Conservation (phyloP, 2,797 vertebrate genomes). For the Psittacula derbiana region DNA sequence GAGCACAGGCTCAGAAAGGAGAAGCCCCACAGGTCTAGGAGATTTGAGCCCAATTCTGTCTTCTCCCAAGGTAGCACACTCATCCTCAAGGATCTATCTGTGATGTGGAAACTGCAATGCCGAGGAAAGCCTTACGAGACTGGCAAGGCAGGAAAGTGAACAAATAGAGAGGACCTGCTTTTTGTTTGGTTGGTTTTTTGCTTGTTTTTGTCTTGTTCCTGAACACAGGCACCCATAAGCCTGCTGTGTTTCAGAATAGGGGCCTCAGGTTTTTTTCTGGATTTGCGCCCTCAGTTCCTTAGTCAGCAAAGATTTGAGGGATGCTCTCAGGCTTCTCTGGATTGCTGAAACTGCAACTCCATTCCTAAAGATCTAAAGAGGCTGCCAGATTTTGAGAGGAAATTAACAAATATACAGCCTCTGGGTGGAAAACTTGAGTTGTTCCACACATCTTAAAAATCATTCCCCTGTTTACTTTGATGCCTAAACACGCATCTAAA, state of each 20-base stretch:
- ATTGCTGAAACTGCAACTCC: not conserved
- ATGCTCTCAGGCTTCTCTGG: not conserved
- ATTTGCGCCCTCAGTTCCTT: not conserved
- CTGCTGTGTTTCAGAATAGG: not conserved
- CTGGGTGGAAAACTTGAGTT: not conserved
- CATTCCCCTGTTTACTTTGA: not conserved
- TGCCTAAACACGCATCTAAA: not conserved
- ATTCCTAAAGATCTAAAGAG: not conserved
- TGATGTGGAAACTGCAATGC: not conserved
- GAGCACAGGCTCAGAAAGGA: not conserved
- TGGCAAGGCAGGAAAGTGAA: not conserved
- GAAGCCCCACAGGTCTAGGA: not conserved
- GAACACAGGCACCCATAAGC: not conserved
- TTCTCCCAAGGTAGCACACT: not conserved
- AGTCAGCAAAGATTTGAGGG: not conserved
- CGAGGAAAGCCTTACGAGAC: not conserved
- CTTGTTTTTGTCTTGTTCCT: not conserved
- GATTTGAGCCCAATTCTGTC: not conserved
- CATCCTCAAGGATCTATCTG: not conserved
- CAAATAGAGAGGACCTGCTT: not conserved
- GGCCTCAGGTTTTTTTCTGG: not conserved
- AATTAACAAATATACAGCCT: not conserved
- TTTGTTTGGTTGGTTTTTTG: not conserved
- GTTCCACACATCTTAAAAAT: not conserved
- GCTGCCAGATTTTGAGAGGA: not conserved